Conservation (phyloP, 2,888 invertebrate genomes). For the Scaptodrosophila latifasciaeformis region DNA sequence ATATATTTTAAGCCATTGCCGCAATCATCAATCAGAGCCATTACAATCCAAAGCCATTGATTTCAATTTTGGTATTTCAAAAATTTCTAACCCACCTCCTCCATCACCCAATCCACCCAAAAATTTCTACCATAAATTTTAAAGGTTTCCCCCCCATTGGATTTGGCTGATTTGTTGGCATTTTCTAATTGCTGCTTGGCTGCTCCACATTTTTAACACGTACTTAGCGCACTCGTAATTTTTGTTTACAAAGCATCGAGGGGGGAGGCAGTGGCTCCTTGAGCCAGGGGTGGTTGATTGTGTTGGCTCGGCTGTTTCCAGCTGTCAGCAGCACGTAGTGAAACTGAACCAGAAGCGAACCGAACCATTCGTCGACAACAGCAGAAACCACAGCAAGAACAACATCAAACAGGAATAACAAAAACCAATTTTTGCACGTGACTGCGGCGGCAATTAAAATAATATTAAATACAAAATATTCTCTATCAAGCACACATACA, state of each 20-base stretch:
- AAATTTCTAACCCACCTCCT: conserved; percentile 4
- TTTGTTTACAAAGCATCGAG: conserved; percentile 3
- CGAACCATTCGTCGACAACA: conserved; percentile 21
- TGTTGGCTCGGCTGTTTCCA: conserved; percentile 20
- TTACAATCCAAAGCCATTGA: conserved; percentile 23
- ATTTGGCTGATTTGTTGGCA: conserved; percentile 12
- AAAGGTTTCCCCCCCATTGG: not conserved
- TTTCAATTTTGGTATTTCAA: conserved; percentile 39
- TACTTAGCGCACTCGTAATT: conserved; percentile 46
- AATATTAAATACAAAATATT: conserved; percentile 47
- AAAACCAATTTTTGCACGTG: conserved; percentile 55
- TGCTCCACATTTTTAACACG: conserved; percentile 57
- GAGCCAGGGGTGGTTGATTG: not conserved
- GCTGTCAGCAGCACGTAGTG: conserved; percentile 55
- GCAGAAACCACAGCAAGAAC: no score
- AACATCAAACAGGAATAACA: conserved; percentile 54
- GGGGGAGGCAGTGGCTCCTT: not conserved
- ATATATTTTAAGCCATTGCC: conserved; percentile 13
- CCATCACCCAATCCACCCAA: conserved; percentile 1
- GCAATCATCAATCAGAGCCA: conserved; percentile 55
- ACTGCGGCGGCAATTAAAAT: conserved; percentile 56
- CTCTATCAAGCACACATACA: no score
- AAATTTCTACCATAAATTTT: no score
- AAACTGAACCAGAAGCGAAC: conserved; percentile 17
- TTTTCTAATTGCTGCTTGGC: conserved; percentile 63